These are phyloP conservation scores for Antedon mediterranea DNA, from an alignment of 53 echinoderm and acorn worm genomes.

Conservation along the genomic window DNA sequence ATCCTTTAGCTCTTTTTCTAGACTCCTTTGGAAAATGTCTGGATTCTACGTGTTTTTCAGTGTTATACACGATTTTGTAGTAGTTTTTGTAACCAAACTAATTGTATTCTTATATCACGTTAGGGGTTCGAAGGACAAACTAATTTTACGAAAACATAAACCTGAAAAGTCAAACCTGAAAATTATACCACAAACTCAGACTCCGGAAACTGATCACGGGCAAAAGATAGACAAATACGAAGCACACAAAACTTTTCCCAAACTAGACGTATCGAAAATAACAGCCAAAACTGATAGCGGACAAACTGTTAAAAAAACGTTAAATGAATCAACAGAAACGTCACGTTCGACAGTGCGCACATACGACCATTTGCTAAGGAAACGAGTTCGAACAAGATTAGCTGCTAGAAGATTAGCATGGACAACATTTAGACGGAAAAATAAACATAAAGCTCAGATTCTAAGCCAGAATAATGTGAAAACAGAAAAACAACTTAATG, in stretches of 20 bases:
- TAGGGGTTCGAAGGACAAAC: background rate
- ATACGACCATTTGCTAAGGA: background rate
- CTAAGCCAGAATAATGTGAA: background rate
- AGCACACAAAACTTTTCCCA: background rate
- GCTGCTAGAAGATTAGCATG: background rate
- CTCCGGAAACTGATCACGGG: background rate
- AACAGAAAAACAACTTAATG: conserved; percentile 1
- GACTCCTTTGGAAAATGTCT: no score
- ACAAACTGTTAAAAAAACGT: background rate
- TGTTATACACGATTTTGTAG: no score
- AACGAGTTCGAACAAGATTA: background rate
- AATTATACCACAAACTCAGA: background rate
- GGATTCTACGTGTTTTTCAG: no score
- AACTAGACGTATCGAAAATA: background rate
- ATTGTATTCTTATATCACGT: background rate
- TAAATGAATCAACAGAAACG: no score
- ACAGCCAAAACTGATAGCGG: background rate
- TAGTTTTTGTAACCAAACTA: no score
- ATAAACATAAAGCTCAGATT: background rate
- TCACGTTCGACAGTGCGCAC: background rate
- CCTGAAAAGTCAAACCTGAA: background rate
- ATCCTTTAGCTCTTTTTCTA: no score
- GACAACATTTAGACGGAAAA: background rate
- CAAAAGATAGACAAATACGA: background rate
- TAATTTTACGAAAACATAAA: background rate